Percentiles rank a stretch among this genome's conserved stretches.
phyloP scores from a whole-genome alignment of 2,113 vertebrate species.

The Lontra canadensis region DNA sequence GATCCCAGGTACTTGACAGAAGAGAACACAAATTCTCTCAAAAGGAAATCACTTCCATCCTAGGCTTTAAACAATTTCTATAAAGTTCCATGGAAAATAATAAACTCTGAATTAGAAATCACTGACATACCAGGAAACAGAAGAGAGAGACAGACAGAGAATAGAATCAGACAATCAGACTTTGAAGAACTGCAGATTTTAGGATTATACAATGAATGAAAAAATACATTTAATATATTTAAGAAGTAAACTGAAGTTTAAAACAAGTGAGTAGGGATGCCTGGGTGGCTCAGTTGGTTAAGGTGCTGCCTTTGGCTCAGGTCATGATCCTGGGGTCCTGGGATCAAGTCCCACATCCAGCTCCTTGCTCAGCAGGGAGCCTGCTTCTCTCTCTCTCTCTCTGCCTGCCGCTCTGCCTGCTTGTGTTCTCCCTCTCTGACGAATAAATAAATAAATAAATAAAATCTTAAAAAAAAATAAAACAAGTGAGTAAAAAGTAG shows the following conservation, averaged over 20 bases:
- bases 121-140: not conserved
- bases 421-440: no score
- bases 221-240: not conserved
- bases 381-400: no score
- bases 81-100: not conserved
- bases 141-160: no score
- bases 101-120: not conserved
- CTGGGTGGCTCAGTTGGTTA: no score
- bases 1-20: not conserved
- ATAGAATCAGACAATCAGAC: not conserved
- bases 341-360: no score
- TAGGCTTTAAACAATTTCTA: not conserved
- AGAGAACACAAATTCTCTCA: not conserved
- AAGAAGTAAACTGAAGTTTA: not conserved
- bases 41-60: not conserved
- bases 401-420: no score
- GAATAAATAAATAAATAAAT: no score
- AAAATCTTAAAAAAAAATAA: no score
- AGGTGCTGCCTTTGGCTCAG: no score
- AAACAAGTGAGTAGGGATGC: not conserved
- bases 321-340: no score
- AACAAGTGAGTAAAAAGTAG: not conserved
- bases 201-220: not conserved
- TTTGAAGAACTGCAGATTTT: not conserved
- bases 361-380: no score